Base-by-base conservation (phyloP, 2,797 vertebrate genomes). In the Myripristis murdjan region DNA sequence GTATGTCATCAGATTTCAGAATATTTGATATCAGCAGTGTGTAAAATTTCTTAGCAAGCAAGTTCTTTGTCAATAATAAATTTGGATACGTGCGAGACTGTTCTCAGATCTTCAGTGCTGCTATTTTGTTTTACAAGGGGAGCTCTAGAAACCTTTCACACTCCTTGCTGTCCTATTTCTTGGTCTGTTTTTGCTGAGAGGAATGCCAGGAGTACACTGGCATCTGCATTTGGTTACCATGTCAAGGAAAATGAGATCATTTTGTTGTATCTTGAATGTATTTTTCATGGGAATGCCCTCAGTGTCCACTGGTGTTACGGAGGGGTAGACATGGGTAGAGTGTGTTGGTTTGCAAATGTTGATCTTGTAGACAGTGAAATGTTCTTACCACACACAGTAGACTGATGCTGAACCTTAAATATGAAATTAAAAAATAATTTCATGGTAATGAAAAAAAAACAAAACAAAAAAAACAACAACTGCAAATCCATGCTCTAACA, bases 191-290 rank as follows among this genome's bases (percentile, higher is more conserved):
- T 85, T 2, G 26, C 26, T 28, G 26, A 28, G 26, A 6, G 33
- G 14, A 63, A 55, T 54, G 12, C 9, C 22, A 41, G 5, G 46
- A 26, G 28, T 57, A 15, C 54, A 39, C 63, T 76, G 41, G 66
- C 69, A 81, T 54, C 28, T n/a, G 60, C 56, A 49, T 46, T 35
- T 11, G 33, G 33, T 39, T 48, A 52, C 62, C 58, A 44, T 63
- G 54, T 5, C 24, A 41, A 68, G 52, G 47, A 55, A 33, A 20
- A 47, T 37, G 22, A 70, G 63, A 81, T 57, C 43, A 65, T 57
- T 65, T 64, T 73, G 78, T 87, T 51, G 75, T 83, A 73, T 72
- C 54, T 35, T 23, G 60, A 58, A 82, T 88, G 71, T 65, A 82
- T 82, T 74, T 88, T 86, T 82, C 76, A 86, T 84, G 67, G 54